Evolutionary conservation across 2,113 vertebrate species (phyloP).

Genomic region (Cettia cetti): DNA sequence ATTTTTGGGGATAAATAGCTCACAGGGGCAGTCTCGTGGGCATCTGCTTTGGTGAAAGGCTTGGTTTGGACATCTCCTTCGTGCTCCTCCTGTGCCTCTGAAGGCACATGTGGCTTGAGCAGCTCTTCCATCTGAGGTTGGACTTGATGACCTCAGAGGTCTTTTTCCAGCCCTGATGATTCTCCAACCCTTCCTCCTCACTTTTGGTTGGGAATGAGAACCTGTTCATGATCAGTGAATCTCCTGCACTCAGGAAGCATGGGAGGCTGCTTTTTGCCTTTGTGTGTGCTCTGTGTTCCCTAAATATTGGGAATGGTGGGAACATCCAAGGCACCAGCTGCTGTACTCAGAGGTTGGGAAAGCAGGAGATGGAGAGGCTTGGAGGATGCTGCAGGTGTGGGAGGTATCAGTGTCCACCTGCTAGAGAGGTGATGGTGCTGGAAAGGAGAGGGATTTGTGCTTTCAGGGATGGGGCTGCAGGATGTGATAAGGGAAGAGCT

Average conservation of each 20-base stretch:
- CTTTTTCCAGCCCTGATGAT: background rate
- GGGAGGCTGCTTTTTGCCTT: background rate
- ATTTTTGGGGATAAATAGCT: background rate
- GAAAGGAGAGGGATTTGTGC: background rate
- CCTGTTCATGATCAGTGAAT: background rate
- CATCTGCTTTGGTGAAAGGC: background rate
- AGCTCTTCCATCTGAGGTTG: background rate
- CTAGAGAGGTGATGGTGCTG: background rate
- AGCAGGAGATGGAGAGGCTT: background rate
- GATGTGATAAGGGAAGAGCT: background rate
- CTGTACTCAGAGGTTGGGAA: background rate
- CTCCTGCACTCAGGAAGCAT: accelerated
- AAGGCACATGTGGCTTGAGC: accelerated
- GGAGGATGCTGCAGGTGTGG: background rate
- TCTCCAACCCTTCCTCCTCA: background rate
- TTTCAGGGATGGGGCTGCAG: background rate
- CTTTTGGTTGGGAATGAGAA: background rate
- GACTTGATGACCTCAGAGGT: accelerated
- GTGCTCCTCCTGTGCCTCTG: background rate
- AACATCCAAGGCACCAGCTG: accelerated
- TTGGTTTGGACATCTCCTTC: background rate
- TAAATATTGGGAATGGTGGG: background rate
- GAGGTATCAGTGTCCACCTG: accelerated
- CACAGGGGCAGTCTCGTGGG: background rate
- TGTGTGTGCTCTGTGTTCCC: background rate